These are phyloP conservation scores for Lucilia cuprina DNA, from an alignment of 1,140 invertebrate genomes.

Conservation along the genomic window DNA sequence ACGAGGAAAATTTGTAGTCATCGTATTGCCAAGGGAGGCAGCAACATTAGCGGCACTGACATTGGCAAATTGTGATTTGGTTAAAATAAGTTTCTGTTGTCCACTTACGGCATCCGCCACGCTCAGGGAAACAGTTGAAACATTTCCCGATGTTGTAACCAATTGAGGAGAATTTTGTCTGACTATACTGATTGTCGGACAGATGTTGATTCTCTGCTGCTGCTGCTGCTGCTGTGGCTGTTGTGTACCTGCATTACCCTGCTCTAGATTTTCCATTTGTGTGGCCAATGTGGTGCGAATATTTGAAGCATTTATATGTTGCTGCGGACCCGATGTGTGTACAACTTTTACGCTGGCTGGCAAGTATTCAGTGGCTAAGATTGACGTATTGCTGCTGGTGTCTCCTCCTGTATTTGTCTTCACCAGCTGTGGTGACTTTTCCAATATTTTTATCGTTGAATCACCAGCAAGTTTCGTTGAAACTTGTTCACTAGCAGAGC, in stretches of 20 bases:
- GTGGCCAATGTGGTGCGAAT: not conserved
- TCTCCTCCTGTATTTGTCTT: not conserved
- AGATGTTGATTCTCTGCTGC: constrained; percentile 34
- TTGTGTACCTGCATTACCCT: not conserved
- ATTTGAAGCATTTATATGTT: constrained; percentile 8
- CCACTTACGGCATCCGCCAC: constrained; percentile 24
- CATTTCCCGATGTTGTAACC: constrained; percentile 36
- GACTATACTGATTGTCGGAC: constrained; percentile 36
- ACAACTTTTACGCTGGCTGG: constrained; percentile 8
- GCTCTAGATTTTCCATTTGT: not conserved
- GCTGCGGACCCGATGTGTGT: not conserved
- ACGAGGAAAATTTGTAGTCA: not conserved
- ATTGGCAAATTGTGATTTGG: constrained; percentile 25
- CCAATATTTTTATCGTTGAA: not conserved
- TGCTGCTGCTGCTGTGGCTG: constrained; percentile 15
- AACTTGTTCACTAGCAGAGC: not conserved
- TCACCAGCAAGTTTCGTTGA: not conserved
- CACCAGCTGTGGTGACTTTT: not conserved
- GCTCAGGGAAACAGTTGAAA: constrained; percentile 31
- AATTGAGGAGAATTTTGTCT: constrained; percentile 36
- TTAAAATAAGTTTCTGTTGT: constrained; percentile 17
- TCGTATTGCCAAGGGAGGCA: not conserved
- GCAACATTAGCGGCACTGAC: constrained; percentile 10
- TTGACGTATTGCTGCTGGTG: not conserved
- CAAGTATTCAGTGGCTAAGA: not conserved